Conservation (phyloP, 2,113 vertebrate genomes). For the Podarcis cretensis region DNA sequence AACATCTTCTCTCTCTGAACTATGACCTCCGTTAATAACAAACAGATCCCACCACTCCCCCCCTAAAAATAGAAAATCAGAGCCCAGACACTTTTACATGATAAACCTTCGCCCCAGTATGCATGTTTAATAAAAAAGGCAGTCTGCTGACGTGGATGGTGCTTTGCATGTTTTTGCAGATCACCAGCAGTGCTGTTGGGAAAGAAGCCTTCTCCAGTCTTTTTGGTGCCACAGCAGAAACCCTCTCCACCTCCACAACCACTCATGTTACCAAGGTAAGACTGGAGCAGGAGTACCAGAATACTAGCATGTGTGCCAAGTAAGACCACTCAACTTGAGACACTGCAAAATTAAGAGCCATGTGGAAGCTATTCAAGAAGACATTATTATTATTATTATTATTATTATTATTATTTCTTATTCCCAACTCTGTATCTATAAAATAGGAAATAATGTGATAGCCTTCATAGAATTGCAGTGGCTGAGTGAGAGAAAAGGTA, state of each 20-base stretch:
- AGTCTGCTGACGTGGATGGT: neutral
- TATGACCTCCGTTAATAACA: neutral
- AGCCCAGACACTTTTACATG: neutral
- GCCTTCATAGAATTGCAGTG: neutral
- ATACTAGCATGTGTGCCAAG: neutral
- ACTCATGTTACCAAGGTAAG: slow-evolving; percentile 99
- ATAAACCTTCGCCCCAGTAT: neutral
- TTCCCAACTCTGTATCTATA: neutral
- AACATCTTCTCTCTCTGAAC: neutral
- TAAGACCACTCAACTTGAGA: neutral
- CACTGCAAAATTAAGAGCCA: neutral
- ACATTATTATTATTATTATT: neutral
- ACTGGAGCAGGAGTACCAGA: neutral
- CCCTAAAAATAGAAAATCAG: neutral
- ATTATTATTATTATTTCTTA: neutral
- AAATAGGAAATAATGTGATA: neutral
- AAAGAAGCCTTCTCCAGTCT: slow-evolving; percentile 81
- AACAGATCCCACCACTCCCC: neutral
- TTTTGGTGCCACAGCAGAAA: slow-evolving; percentile 87
- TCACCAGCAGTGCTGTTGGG: slow-evolving; percentile 65
- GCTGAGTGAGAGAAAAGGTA: neutral
- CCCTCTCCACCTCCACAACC: slow-evolving; percentile 94
- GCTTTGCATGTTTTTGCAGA: slow-evolving; percentile 65
- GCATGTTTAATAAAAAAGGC: neutral
- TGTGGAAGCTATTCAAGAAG: neutral